Evolutionary conservation across 2,888 invertebrate genomes (phyloP).

Genomic region (Eilema caniola): DNA sequence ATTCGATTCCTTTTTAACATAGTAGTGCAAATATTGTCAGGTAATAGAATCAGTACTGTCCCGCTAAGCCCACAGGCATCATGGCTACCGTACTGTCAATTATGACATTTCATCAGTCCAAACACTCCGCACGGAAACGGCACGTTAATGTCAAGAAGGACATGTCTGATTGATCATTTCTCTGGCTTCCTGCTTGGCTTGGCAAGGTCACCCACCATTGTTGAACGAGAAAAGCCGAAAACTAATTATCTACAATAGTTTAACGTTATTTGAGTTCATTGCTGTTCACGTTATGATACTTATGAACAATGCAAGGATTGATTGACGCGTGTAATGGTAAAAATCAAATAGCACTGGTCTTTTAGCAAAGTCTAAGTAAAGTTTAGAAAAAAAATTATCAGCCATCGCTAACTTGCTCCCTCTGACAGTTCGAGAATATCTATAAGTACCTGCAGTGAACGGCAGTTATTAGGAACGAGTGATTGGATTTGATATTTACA

Average conservation of each 20-base stretch:
- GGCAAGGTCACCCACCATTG: slow-evolving; percentile 70
- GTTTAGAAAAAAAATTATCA: too few species aligned
- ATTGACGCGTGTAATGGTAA: not conserved
- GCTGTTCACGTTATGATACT: slow-evolving; percentile 12
- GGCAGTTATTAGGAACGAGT: too few species aligned
- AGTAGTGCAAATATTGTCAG: not conserved
- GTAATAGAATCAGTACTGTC: not conserved
- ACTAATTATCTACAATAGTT: slow-evolving; percentile 55
- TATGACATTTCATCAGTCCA: slow-evolving; percentile 53
- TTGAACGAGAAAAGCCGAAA: slow-evolving; percentile 64
- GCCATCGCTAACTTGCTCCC: too few species aligned
- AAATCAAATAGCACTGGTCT: not conserved
- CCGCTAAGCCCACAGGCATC: not conserved
- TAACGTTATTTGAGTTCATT: slow-evolving; percentile 32
- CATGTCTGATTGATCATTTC: slow-evolving; percentile 78
- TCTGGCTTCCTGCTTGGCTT: slow-evolving; percentile 69
- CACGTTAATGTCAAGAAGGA: slow-evolving; percentile 55
- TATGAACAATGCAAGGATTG: not conserved
- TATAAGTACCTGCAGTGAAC: too few species aligned
- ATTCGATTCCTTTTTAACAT: too few species aligned
- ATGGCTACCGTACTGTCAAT: slow-evolving; percentile 24
- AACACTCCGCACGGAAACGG: slow-evolving; percentile 44
- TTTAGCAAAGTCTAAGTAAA: not conserved
- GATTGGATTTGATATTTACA: too few species aligned
- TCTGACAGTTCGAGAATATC: too few species aligned